Evolutionary conservation across 2,113 vertebrate genomes (phyloP), one percentile per base, ranked within the genome.

Genomic region (Anoura caudifer): DNA sequence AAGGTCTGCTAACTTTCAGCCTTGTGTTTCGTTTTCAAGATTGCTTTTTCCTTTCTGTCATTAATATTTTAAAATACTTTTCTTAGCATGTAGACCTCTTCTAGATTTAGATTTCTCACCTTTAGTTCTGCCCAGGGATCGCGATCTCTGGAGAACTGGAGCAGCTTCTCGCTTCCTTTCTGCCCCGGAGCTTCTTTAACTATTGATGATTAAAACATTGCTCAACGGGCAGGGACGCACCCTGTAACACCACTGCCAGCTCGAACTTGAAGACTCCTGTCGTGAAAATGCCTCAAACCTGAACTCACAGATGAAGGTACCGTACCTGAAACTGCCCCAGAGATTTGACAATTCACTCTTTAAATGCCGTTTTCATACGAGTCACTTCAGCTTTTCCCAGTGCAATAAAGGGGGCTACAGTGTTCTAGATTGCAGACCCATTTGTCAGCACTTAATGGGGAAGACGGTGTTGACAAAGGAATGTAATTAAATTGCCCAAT

Each of bases 61-160:
- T 24, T 79, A 73, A 95, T 54, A 80, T 75, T 92, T 90, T 67
- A 61, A 47, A 95, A 41, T 79, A 41, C 65, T 52, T 96, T 87
- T 76, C 36, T 59, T 50, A 76, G 11, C 36, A 65, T 72, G 28
- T 31, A 6, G 24, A 81, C 24, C 8, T 92, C 84, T 76, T 76
- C 73, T 31, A 87, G 50, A 85, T 87, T 82, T 95, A 91, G 16
- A 63, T 91, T 72, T 77, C 26, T 70, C 36, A 50, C 24, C 73
- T 73, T 87, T 65, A 87, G 85, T 96, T 94, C 69, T 91, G 65
- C 75, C 19, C 52, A 61, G 41, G 5, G 69, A 67, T 86, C 69
- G 17, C 82, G 50, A 94, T 88, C 82, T 82, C 19, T 81, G 5
- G 75, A 15, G 70, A 61, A 20, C 22, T 72, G 33, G 22, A 81